Conservation (phyloP, 2,797 vertebrate genomes). For the Geotria australis region DNA sequence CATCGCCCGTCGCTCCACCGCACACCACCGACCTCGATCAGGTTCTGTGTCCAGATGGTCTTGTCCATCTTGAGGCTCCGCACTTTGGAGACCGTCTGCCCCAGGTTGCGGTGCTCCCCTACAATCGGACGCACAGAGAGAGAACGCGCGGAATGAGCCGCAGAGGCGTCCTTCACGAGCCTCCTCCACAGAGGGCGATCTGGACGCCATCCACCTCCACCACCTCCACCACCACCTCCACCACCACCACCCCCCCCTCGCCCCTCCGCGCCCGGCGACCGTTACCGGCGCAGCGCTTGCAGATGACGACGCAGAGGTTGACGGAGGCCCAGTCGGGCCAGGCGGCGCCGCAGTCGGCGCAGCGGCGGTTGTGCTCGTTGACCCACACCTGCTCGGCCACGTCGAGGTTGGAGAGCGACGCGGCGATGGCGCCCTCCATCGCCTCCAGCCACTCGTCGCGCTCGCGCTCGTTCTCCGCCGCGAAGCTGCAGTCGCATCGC, state of each 20-base stretch:
- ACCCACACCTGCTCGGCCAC: constrained; percentile 99
- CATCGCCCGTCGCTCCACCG: no score
- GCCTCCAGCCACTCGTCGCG: constrained; percentile 73
- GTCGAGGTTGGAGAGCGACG: constrained; percentile 79
- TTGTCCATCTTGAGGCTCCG: background rate
- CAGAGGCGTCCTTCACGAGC: no score
- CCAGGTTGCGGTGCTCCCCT: background rate
- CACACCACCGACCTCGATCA: background rate
- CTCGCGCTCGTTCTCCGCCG: constrained; percentile 47
- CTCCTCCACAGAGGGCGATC: no score
- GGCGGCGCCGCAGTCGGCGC: constrained; percentile 51
- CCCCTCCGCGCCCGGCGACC: no score
- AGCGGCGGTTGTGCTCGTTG: constrained; percentile 55
- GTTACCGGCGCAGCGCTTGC: constrained; percentile 79
- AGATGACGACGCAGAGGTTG: constrained; percentile 89
- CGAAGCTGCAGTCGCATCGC: constrained; percentile 26
- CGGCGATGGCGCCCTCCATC: constrained; percentile 57
- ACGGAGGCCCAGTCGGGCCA: constrained; percentile 90
- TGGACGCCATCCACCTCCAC: no score
- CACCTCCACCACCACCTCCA: no score
- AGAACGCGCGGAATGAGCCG: no score
- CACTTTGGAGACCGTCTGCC: background rate
- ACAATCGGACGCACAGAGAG: background rate
- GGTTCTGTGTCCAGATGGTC: background rate
- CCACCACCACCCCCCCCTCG: no score